phyloP scores from a whole-genome alignment of 1,140 invertebrate species.

The Drosophila ogumai region DNA sequence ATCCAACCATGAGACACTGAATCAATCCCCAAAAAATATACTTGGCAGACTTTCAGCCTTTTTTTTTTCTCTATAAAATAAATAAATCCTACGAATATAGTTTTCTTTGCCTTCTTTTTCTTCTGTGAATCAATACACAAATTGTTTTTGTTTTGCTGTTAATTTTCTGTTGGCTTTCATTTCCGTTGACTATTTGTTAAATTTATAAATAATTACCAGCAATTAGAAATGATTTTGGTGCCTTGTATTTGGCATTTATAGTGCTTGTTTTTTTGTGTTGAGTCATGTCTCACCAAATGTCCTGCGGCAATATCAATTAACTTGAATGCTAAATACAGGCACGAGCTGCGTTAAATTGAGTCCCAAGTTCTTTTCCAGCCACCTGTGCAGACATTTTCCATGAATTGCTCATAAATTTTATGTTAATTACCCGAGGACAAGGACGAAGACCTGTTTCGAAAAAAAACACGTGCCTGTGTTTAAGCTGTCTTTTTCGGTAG shows the following conservation, averaged over 20 bases:
- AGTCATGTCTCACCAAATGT: slow-evolving; percentile 37
- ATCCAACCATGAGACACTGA: slow-evolving; percentile 22
- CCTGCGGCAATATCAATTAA: slow-evolving; percentile 72
- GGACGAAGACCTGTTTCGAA: not conserved
- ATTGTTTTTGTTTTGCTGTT: slow-evolving; percentile 34
- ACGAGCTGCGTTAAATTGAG: slow-evolving; percentile 51
- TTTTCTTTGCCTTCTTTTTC: slow-evolving; percentile 8
- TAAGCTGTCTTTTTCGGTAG: slow-evolving; percentile 12
- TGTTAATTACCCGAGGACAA: slow-evolving; percentile 65
- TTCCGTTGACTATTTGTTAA: slow-evolving; percentile 50
- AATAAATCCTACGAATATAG: slow-evolving; percentile 10
- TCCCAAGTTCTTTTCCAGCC: slow-evolving; percentile 53
- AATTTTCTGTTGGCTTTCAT: slow-evolving; percentile 19
- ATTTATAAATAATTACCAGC: slow-evolving; percentile 64
- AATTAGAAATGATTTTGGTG: slow-evolving; percentile 49
- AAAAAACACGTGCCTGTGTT: slow-evolving; percentile 14
- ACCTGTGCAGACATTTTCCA: slow-evolving; percentile 64
- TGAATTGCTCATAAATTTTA: slow-evolving; percentile 73
- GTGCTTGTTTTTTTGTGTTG: slow-evolving; percentile 19
- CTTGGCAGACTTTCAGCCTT: slow-evolving; percentile 7
- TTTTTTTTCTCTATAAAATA: slow-evolving; percentile 1
- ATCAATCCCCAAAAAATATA: slow-evolving; percentile 28
- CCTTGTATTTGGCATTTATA: slow-evolving; percentile 39
- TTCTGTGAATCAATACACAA: slow-evolving; percentile 16
- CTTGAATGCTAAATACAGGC: slow-evolving; percentile 44